These are phyloP conservation scores for Callitettix versicolor DNA, from an alignment of 1,140 invertebrate genomes.

Conservation along the genomic window DNA sequence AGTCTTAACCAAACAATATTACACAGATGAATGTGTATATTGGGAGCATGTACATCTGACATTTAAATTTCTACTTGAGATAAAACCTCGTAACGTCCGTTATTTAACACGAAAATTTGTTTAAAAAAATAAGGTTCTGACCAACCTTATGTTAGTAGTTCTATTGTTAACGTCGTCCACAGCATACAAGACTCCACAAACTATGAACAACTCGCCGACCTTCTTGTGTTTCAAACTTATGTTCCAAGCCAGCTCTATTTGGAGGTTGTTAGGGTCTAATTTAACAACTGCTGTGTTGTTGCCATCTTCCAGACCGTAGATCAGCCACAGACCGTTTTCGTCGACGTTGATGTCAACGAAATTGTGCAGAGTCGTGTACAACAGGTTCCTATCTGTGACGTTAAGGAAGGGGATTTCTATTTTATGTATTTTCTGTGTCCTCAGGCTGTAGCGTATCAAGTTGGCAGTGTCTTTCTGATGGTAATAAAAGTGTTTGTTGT, in stretches of 20 bases:
- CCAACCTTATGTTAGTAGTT: constrained; percentile 65
- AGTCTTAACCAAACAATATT: too few species aligned
- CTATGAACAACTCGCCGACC: constrained; percentile 87
- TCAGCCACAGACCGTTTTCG: constrained; percentile 85
- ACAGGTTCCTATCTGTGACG: constrained; percentile 37
- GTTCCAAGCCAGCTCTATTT: constrained; percentile 71
- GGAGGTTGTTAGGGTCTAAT: constrained; percentile 38
- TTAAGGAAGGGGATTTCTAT: constrained; percentile 31
- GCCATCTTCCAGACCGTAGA: constrained; percentile 57
- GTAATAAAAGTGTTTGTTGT: constrained; percentile 87
- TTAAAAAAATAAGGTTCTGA: too few species aligned
- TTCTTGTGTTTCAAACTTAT: constrained; percentile 85
- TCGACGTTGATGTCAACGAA: constrained; percentile 87
- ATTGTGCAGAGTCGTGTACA: constrained; percentile 56
- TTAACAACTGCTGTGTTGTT: constrained; percentile 85
- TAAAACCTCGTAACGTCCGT: too few species aligned
- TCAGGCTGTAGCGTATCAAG: constrained; percentile 54
- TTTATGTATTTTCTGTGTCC: constrained; percentile 16
- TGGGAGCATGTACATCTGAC: too few species aligned
- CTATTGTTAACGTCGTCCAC: constrained; percentile 73
- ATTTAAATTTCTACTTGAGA: too few species aligned
- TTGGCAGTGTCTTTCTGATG: constrained; percentile 49
- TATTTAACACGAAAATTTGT: too few species aligned
- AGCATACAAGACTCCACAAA: constrained; percentile 86
- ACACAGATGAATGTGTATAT: too few species aligned